These are phyloP conservation scores for Cyanoramphus novaezelandiae DNA, from an alignment of 2,113 vertebrate species.

Conservation along the genomic window DNA sequence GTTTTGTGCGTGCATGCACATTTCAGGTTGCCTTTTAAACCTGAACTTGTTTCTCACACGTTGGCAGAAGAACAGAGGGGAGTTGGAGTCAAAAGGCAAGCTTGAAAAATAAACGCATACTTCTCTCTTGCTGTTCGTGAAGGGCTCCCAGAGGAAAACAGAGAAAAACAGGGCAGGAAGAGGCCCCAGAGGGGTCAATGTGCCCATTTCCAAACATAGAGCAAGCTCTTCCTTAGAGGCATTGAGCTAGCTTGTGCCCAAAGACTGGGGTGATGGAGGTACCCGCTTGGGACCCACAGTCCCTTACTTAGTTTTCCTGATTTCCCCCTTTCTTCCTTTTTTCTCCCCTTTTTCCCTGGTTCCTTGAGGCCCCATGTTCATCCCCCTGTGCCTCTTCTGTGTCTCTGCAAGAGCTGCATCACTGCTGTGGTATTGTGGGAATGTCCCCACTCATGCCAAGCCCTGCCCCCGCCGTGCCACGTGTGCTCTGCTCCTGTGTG, in stretches of 20 bases:
- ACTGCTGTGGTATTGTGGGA: fast-evolving
- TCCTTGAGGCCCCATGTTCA: neutral
- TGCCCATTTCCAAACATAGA: neutral
- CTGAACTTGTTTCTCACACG: constrained; percentile 66
- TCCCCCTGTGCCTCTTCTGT: fast-evolving
- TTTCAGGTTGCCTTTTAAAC: constrained; percentile 72
- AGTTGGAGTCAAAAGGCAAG: constrained; percentile 60
- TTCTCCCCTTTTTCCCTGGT: fast-evolving
- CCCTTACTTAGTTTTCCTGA: neutral
- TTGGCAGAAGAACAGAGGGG: constrained; percentile 70
- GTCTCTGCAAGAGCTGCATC: neutral
- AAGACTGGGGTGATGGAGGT: neutral
- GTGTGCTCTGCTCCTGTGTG: neutral
- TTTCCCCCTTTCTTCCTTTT: neutral
- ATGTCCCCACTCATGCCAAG: neutral
- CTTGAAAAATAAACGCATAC: constrained; percentile 66
- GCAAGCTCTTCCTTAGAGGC: neutral
- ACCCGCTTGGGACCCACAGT: fast-evolving
- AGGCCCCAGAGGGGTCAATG: constrained; percentile 1
- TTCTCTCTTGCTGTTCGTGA: constrained; percentile 47
- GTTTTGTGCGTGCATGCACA: constrained; percentile 59
- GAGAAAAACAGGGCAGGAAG: constrained; percentile 55
- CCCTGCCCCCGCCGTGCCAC: neutral
- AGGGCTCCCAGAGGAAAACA: constrained; percentile 55
- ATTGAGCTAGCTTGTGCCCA: neutral